phyloP scores from a whole-genome alignment of 30 jellyfish, hydroid and myxozoan species.

The Aurelia coerulea region DNA sequence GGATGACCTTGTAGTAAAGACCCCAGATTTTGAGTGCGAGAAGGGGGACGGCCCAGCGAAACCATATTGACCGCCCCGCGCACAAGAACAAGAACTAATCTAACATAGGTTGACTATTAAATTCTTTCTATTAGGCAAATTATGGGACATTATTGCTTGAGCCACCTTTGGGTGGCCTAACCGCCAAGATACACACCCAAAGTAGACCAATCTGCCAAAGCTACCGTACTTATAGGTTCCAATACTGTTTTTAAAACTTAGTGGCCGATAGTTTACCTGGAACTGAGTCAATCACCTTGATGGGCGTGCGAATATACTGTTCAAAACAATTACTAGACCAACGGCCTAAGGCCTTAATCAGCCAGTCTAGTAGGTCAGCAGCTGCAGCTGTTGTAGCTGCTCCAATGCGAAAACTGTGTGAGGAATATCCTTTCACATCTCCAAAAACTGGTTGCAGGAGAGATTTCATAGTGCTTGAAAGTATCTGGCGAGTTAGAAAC shows the following conservation, averaged over 20 bases:
- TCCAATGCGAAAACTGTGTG: conserved; percentile 27
- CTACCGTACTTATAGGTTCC: no score
- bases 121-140: no score
- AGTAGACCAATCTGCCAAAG: not conserved
- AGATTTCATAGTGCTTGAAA: not conserved
- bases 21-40: no score
- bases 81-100: no score
- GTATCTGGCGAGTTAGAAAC: not conserved
- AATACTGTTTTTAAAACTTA: not conserved
- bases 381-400: conserved; percentile 15
- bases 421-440: not conserved
- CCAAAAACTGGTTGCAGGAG: not conserved
- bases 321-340: conserved; percentile 34
- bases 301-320: conserved; percentile 17
- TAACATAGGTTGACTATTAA: no score
- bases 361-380: not conserved
- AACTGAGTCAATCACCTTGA: no score
- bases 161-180: not conserved
- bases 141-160: not conserved
- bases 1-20: no score
- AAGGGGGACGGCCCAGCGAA: no score
- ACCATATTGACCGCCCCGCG: no score
- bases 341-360: conserved; percentile 6
- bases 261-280: not conserved
- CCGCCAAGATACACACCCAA: conserved; percentile 1